Conservation (phyloP, 1,140 invertebrate genomes). For the Mamestra configurata region DNA sequence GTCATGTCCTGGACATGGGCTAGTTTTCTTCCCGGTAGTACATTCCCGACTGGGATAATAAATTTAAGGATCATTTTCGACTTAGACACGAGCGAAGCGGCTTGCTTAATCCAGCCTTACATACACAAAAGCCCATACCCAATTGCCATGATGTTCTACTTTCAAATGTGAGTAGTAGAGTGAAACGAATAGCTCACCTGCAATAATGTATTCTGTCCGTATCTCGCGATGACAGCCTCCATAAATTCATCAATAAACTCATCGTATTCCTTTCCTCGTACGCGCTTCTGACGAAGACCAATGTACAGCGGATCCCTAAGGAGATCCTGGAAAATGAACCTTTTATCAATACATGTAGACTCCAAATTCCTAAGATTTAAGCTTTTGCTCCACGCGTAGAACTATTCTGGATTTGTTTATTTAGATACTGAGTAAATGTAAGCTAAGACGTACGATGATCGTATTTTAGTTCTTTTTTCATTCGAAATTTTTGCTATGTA, state of each 20-base stretch:
- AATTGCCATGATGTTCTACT: too few relatives aligned
- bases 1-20: too few relatives aligned
- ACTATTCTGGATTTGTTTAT: not conserved
- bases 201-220: conserved; percentile 95
- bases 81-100: too few relatives aligned
- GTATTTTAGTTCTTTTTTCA: not conserved
- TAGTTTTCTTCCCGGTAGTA: too few relatives aligned
- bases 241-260: conserved; percentile 99
- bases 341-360: conserved; percentile 5
- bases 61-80: too few relatives aligned
- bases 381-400: not conserved
- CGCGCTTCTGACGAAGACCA: conserved; percentile 95
- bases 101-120: too few relatives aligned
- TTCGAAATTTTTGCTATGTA: too few relatives aligned
- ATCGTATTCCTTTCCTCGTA: conserved; percentile 96
- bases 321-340: conserved; percentile 89
- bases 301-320: conserved; percentile 98
- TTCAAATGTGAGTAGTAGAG: too few relatives aligned
- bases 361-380: not conserved
- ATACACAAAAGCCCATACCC: too few relatives aligned
- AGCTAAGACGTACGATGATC: not conserved
- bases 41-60: too few relatives aligned
- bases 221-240: conserved; percentile 97
- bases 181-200: conserved; percentile 90
- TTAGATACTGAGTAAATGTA: not conserved